phyloP scores from a whole-genome alignment of 2,797 vertebrate species.

The Anas capensis region DNA sequence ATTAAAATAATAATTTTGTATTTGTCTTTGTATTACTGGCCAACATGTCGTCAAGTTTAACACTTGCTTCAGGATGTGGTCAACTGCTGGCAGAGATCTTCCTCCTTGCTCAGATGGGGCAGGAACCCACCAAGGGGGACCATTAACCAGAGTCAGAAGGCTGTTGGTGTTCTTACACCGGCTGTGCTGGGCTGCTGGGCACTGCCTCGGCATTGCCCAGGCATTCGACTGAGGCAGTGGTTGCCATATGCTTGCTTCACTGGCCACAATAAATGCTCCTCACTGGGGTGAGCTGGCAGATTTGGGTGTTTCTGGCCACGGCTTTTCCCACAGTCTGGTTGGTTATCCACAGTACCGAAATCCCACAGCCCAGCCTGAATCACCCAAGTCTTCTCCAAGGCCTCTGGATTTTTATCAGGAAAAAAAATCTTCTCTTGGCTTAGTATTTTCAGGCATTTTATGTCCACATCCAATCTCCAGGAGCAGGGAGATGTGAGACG shows the following conservation, averaged over 20 bases:
- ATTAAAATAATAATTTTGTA: neutral
- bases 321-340: neutral
- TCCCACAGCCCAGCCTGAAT: neutral
- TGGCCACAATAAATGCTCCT: neutral
- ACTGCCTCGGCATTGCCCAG: fast-evolving
- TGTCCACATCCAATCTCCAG: neutral
- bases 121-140: neutral
- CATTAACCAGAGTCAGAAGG: neutral
- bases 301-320: neutral
- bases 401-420: neutral
- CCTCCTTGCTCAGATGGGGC: neutral
- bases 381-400: fast-evolving
- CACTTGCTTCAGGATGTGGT: neutral
- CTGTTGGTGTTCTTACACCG: neutral
- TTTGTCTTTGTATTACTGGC: neutral
- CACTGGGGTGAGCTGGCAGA: neutral
- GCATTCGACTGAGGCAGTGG: neutral
- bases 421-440: neutral
- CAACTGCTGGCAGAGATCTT: neutral
- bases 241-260: neutral
- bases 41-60: neutral
- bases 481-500: neutral
- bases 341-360: neutral
- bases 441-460: neutral
- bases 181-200: neutral